Percentiles rank a stretch among this genome's conserved stretches.
Evolutionary conservation across 2,888 invertebrate species (phyloP).

Genomic region (Lithosia quadra): DNA sequence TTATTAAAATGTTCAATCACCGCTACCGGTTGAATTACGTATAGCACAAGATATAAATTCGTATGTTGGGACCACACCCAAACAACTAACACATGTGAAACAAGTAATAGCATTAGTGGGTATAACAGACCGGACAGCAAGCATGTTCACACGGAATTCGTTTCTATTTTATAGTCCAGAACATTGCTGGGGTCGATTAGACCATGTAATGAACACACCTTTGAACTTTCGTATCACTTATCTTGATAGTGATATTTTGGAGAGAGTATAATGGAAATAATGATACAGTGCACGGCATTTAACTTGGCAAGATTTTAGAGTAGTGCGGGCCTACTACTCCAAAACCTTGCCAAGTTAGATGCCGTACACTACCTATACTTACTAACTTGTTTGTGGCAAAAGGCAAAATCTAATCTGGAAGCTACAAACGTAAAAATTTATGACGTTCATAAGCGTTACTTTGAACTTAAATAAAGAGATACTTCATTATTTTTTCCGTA

Average conservation of each 20-base stretch:
- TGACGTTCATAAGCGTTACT: too few relatives aligned
- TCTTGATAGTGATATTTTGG: constrained; percentile 1
- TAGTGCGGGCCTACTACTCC: too few relatives aligned
- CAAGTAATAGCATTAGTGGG: constrained; percentile 23
- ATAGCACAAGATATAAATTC: constrained; percentile 17
- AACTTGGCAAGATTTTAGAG: too few relatives aligned
- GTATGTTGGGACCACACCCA: constrained; percentile 47
- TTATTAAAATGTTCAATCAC: constrained; percentile 13
- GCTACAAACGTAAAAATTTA: too few relatives aligned
- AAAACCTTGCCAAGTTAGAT: too few relatives aligned
- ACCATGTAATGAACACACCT: constrained; percentile 33
- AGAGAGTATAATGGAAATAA: not conserved
- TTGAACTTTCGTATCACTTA: constrained; percentile 34
- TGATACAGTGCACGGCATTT: too few relatives aligned
- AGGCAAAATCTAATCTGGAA: too few relatives aligned
- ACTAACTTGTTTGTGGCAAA: too few relatives aligned
- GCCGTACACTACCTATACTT: too few relatives aligned
- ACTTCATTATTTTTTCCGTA: not conserved
- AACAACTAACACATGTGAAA: constrained; percentile 29
- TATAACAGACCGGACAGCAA: constrained; percentile 21
- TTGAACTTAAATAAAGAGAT: not conserved
- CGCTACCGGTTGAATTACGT: constrained; percentile 40
- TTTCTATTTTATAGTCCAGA: constrained; percentile 56
- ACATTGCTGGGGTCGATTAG: constrained; percentile 32
- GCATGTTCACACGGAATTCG: constrained; percentile 50